These are phyloP conservation scores for Elgonia sp. DNA, from an alignment of 2,888 invertebrate species.

Conservation along the genomic window DNA sequence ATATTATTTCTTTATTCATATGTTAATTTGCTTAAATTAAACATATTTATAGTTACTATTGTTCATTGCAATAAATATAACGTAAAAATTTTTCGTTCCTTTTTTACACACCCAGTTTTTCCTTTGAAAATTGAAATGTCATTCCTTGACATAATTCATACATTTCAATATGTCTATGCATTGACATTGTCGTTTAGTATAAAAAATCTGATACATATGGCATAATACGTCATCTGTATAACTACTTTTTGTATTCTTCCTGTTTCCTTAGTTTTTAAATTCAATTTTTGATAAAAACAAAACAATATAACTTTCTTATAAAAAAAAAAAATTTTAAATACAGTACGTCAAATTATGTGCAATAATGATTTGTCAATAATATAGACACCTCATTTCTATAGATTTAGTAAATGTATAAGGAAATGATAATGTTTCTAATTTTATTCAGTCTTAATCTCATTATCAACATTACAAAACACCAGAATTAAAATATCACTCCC, in stretches of 20 bases:
- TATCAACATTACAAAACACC: conserved; percentile 24
- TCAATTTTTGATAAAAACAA: not conserved
- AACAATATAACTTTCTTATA: not conserved
- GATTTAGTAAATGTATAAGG: not conserved
- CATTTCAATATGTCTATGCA: not conserved
- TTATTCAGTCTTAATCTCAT: conserved; percentile 23
- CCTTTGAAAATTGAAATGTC: too few species aligned
- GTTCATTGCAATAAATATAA: too few species aligned
- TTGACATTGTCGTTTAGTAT: not conserved
- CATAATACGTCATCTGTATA: too few species aligned
- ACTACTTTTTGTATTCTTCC: not conserved
- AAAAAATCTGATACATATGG: not conserved
- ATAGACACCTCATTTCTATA: too few species aligned
- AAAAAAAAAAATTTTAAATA: not conserved
- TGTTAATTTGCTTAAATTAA: too few species aligned
- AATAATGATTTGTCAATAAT: not conserved
- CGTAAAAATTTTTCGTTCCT: too few species aligned
- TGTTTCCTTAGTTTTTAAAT: not conserved
- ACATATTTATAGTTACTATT: too few species aligned
- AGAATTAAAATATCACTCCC: conserved; percentile 11
- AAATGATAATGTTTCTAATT: conserved; percentile 38
- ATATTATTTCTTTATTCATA: too few species aligned
- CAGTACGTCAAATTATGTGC: not conserved
- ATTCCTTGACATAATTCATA: too few species aligned
- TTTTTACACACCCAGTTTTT: too few species aligned